Conservation (phyloP, 2,888 invertebrate species). For the Geotrupes spiniger region DNA sequence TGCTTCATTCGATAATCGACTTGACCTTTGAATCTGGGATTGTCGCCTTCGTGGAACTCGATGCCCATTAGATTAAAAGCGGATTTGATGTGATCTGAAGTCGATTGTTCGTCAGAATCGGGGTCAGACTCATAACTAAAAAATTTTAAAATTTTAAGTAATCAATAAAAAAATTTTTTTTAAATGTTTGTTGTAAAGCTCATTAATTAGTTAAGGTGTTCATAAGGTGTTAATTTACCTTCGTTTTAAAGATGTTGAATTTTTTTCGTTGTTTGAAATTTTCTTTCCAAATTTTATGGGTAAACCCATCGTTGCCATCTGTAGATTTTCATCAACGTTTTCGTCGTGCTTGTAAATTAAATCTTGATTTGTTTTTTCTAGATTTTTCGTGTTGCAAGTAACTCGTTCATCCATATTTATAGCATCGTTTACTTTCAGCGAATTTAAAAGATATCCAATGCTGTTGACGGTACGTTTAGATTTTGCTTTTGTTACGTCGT, state of each 20-base stretch:
- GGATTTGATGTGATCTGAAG: conserved; percentile 17
- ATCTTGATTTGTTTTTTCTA: too few species aligned
- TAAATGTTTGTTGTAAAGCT: too few species aligned
- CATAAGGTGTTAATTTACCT: conserved; percentile 2
- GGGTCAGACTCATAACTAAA: conserved; percentile 53
- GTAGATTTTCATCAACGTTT: conserved; percentile 7
- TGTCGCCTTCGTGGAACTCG: conserved; percentile 44
- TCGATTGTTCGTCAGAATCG: conserved; percentile 10
- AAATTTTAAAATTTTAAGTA: conserved; percentile 21
- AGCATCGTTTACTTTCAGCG: conserved; percentile 20
- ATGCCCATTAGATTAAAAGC: conserved; percentile 67
- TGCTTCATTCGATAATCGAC: conserved; percentile 64
- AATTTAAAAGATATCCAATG: conserved; percentile 15
- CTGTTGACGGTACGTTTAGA: conserved; percentile 14
- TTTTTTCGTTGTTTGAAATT: neutral
- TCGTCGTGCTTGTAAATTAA: neutral
- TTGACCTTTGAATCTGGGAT: conserved; percentile 53
- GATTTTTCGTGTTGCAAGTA: neutral
- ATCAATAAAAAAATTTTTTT: too few species aligned
- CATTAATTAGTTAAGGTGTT: too few species aligned
- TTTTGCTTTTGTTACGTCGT: neutral
- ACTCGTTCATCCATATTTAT: conserved; percentile 3
- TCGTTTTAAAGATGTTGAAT: neutral
- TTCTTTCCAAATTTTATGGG: conserved; percentile 38
- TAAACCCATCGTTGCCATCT: conserved; percentile 41